Percentiles rank a stretch among this genome's conserved stretches.
phyloP scores from a whole-genome alignment of 2,797 vertebrate species.

The Phrynocephalus guinanensis region DNA sequence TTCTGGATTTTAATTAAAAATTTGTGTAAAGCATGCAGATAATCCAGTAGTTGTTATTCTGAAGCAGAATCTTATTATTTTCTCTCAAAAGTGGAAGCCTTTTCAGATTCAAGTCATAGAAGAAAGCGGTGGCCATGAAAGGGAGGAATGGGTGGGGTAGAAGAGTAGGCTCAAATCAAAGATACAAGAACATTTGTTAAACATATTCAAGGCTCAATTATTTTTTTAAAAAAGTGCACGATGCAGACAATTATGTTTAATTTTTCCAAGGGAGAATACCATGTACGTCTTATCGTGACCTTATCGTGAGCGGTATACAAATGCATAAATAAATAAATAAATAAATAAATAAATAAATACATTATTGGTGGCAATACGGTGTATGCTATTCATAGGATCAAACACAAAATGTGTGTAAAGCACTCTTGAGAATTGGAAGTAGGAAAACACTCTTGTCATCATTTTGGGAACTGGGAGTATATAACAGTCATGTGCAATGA shows the following conservation, averaged over 20 bases:
- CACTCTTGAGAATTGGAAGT: no score
- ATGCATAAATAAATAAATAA: no score
- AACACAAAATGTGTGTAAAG: no score
- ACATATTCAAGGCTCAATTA: not conserved
- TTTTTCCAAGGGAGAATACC: no score
- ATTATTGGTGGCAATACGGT: no score
- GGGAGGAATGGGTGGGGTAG: not conserved
- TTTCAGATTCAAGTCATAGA: constrained; percentile 28
- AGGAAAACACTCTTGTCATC: no score
- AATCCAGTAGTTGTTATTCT: constrained; percentile 43
- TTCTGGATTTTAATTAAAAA: constrained; percentile 41
- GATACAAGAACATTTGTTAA: not conserved
- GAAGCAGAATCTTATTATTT: constrained; percentile 26
- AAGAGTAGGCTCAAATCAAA: not conserved
- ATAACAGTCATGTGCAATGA: no score
- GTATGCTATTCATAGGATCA: no score
- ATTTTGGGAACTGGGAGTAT: no score
- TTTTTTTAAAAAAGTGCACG: not conserved
- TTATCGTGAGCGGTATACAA: no score
- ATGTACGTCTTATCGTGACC: no score
- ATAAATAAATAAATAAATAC: no score
- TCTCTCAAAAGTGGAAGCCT: not conserved
- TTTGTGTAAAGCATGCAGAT: constrained; percentile 36
- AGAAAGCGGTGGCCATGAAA: not conserved
- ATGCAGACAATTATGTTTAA: not conserved